These are phyloP conservation scores for Ceratosolen solmsi DNA, from an alignment of 1,140 invertebrate genomes.

Conservation along the genomic window DNA sequence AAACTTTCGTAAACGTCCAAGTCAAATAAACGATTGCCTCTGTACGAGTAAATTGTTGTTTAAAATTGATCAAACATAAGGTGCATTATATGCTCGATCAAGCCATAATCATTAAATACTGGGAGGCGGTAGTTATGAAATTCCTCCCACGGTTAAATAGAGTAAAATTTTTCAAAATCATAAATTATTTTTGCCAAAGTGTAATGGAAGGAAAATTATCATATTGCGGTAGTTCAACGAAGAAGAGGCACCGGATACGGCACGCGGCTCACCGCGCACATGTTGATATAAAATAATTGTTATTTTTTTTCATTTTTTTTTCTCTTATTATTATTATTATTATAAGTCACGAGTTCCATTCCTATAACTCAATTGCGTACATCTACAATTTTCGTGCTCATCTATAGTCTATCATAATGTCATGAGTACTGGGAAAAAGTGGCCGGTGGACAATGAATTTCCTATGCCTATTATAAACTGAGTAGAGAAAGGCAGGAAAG, in stretches of 20 bases:
- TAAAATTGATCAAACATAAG: too few relatives aligned
- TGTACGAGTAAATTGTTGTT: too few relatives aligned
- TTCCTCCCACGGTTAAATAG: neutral
- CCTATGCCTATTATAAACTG: neutral
- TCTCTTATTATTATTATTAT: neutral
- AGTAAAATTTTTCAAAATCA: neutral
- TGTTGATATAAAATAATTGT: conserved; percentile 27
- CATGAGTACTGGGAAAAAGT: conserved; percentile 24
- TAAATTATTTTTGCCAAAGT: neutral
- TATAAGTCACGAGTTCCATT: neutral
- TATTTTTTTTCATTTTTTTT: conserved; percentile 5
- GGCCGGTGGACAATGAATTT: neutral
- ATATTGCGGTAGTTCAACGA: neutral
- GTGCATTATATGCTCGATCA: too few relatives aligned
- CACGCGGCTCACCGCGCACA: neutral
- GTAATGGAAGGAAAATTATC: too few relatives aligned
- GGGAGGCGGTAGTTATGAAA: neutral
- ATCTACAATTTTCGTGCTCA: conserved; percentile 20
- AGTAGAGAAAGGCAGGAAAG: too few relatives aligned
- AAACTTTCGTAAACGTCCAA: too few relatives aligned
- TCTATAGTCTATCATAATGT: neutral
- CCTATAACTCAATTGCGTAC: neutral
- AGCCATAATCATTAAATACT: too few relatives aligned
- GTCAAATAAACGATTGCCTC: too few relatives aligned
- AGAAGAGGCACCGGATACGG: neutral